Evolutionary conservation across 1,140 invertebrate species (phyloP).

Genomic region (Gerris buenoi): DNA sequence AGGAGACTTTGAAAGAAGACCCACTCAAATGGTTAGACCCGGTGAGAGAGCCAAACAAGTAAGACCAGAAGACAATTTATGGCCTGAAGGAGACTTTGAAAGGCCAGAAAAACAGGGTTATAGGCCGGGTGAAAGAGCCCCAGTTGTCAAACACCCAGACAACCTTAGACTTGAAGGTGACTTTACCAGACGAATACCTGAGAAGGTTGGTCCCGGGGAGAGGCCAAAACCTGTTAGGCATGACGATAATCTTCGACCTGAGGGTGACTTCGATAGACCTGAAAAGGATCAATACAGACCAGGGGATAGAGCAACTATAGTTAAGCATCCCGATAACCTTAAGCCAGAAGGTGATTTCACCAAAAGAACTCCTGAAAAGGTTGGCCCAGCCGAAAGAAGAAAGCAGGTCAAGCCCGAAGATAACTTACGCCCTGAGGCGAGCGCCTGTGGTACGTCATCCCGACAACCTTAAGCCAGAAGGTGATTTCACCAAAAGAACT

Average conservation of each 20-base stretch:
- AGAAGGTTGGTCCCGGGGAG: slow-evolving; percentile 24
- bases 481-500: slow-evolving; percentile 31
- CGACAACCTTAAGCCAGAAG: slow-evolving; percentile 42
- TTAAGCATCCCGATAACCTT: slow-evolving; percentile 43
- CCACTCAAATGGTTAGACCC: slow-evolving; percentile 12
- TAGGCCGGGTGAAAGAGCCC: slow-evolving; percentile 20
- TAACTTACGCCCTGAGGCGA: slow-evolving; percentile 42
- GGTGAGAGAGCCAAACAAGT: slow-evolving; percentile 30
- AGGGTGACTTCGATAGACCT: slow-evolving; percentile 35
- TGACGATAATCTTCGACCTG: slow-evolving; percentile 37
- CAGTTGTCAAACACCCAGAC: slow-evolving; percentile 25
- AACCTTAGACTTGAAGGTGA: slow-evolving; percentile 38
- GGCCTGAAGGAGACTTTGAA: slow-evolving; percentile 37
- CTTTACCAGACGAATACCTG: slow-evolving; percentile 28
- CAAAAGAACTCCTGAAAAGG: slow-evolving; percentile 23
- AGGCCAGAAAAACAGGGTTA: slow-evolving; percentile 26
- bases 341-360: slow-evolving; percentile 47
- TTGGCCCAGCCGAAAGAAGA: slow-evolving; percentile 32
- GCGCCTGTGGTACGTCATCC: slow-evolving; percentile 30
- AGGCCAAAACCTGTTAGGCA: slow-evolving; percentile 17
- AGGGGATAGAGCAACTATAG: slow-evolving; percentile 28
- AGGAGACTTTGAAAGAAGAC: slow-evolving; percentile 30
- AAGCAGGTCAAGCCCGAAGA: slow-evolving; percentile 30
- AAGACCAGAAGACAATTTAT: slow-evolving; percentile 30
- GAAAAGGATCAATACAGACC: slow-evolving; percentile 21